Percentiles rank a stretch among this genome's conserved stretches.
Conservation (phyloP, 2,113 vertebrate species). For the Nibea albiflora region DNA sequence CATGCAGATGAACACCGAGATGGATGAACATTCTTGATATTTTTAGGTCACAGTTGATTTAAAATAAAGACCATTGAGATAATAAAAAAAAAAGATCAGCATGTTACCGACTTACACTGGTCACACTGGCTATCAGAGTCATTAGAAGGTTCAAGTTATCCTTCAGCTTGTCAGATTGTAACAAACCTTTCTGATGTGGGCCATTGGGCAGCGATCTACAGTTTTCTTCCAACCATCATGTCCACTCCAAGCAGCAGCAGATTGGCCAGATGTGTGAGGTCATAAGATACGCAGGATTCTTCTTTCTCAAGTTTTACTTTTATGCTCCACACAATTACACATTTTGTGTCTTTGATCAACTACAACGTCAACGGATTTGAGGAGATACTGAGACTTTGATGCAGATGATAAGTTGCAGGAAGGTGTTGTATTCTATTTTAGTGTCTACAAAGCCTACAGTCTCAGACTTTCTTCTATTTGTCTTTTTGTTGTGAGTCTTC, state of each 20-base stretch:
- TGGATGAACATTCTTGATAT: not conserved
- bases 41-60: too few relatives aligned
- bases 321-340: not conserved
- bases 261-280: not conserved
- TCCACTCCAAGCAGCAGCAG: not conserved
- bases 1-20: too few relatives aligned
- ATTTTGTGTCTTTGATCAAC: not conserved
- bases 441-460: not conserved
- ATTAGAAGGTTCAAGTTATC: too few relatives aligned
- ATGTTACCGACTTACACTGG: not conserved
- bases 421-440: not conserved
- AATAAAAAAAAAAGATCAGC: not conserved
- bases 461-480: not conserved
- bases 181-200: too few relatives aligned
- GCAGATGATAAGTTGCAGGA: not conserved
- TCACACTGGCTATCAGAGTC: not conserved
- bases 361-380: not conserved
- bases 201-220: not conserved
- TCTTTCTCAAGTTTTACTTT: not conserved
- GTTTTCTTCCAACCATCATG: not conserved
- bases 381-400: not conserved
- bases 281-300: not conserved
- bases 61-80: too few relatives aligned
- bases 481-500: too few relatives aligned
- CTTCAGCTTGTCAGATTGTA: too few relatives aligned